Conservation (phyloP, 2,888 invertebrate species). For the Caenorhabditis angaria region DNA sequence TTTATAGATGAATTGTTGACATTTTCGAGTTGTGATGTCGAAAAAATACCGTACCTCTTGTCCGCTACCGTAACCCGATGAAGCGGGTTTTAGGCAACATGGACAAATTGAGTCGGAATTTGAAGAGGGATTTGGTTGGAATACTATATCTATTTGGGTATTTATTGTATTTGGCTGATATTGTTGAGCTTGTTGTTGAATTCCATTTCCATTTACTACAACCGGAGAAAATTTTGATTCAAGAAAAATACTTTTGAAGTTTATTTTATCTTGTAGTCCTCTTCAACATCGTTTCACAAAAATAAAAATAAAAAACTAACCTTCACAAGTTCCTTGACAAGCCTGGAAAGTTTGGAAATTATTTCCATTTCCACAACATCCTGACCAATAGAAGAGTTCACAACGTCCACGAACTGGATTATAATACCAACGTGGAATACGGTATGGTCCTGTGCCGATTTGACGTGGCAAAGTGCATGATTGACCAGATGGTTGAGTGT, state of each 20-base stretch:
- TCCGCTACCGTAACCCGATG: constrained; percentile 58
- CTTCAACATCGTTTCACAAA: no score
- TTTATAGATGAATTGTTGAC: constrained; percentile 63
- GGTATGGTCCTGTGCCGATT: constrained; percentile 72
- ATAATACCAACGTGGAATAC: constrained; percentile 72
- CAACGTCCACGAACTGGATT: constrained; percentile 69
- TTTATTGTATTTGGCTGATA: neutral
- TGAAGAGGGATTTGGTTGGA: constrained; percentile 41
- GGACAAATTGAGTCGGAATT: constrained; percentile 31
- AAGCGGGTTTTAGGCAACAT: constrained; percentile 61
- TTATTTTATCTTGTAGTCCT: no score
- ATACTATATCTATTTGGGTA: constrained; percentile 37
- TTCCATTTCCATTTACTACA: neutral
- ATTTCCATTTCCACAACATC: constrained; percentile 72
- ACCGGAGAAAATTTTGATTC: neutral
- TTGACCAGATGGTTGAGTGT: constrained; percentile 46
- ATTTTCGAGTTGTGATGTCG: constrained; percentile 54
- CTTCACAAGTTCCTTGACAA: constrained; percentile 71
- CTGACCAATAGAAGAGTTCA: constrained; percentile 73
- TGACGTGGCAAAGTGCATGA: constrained; percentile 69
- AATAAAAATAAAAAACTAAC: constrained; percentile 42
- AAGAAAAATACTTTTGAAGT: neutral
- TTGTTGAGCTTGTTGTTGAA: neutral
- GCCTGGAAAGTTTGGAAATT: constrained; percentile 71
- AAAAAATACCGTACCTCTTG: constrained; percentile 61